Evolutionary conservation across 2,888 invertebrate genomes (phyloP).

Genomic region (Calliopum simillimum): DNA sequence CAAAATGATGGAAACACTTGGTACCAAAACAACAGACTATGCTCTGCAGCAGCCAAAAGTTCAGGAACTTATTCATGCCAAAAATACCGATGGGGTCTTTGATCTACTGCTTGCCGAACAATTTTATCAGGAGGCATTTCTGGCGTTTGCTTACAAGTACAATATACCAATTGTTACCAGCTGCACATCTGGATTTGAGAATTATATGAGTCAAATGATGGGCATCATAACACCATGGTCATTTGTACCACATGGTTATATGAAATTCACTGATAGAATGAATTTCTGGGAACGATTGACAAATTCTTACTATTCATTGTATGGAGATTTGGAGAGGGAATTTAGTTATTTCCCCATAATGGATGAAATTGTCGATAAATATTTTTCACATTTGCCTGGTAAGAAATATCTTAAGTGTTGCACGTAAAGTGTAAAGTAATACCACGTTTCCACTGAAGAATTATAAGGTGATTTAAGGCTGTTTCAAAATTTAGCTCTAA

Average conservation of each 20-base stretch:
- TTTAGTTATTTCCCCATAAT: conserved; percentile 63
- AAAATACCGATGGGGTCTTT: conserved; percentile 52
- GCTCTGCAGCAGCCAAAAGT: conserved; percentile 61
- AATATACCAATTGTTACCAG: conserved; percentile 66
- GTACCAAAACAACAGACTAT: conserved; percentile 59
- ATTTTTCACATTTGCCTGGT: conserved; percentile 59
- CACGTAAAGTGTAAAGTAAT: too few relatives aligned
- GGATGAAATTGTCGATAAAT: conserved; percentile 58
- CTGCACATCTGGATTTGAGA: conserved; percentile 66
- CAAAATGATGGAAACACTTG: conserved; percentile 60
- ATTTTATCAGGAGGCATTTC: too few relatives aligned
- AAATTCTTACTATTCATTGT: conserved; percentile 67
- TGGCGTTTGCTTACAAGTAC: conserved; percentile 64
- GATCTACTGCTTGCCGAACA: conserved; percentile 68
- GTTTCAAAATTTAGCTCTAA: too few relatives aligned
- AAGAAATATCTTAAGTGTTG: too few relatives aligned
- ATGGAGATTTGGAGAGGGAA: conserved; percentile 59
- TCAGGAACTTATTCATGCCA: conserved; percentile 58
- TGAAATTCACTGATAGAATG: conserved; percentile 68
- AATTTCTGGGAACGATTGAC: conserved; percentile 70
- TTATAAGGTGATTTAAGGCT: too few relatives aligned
- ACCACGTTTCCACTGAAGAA: too few relatives aligned
- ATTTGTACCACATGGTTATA: too few relatives aligned
- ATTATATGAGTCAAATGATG: conserved; percentile 68
- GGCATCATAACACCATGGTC: conserved; percentile 68